These are phyloP conservation scores for Camponotus pennsylvanicus DNA, from an alignment of 1,140 invertebrate species.

Conservation along the genomic window DNA sequence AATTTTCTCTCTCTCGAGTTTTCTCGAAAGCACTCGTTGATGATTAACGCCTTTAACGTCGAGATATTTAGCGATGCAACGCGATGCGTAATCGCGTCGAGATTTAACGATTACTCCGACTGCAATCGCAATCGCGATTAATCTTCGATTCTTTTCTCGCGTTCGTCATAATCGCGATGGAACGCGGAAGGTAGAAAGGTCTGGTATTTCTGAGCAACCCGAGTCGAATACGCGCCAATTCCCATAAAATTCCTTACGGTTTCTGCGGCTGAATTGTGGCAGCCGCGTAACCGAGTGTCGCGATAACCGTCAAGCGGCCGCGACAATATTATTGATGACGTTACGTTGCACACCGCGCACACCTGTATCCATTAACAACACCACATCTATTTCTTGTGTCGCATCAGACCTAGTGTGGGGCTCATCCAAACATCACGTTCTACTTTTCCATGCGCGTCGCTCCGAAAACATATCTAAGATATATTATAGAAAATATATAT, in stretches of 20 bases:
- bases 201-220: slow-evolving; percentile 24
- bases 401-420: neutral
- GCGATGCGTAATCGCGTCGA: neutral
- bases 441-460: neutral
- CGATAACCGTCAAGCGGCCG: slow-evolving; percentile 52
- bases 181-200: slow-evolving; percentile 60
- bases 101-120: slow-evolving; percentile 16
- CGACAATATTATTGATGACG: slow-evolving; percentile 64
- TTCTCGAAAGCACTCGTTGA: neutral
- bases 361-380: slow-evolving; percentile 24
- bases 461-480: neutral
- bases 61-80: neutral
- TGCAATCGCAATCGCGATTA: neutral
- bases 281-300: slow-evolving; percentile 65
- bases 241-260: slow-evolving; percentile 83
- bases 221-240: slow-evolving; percentile 72
- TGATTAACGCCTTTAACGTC: neutral
- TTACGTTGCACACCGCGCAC: neutral
- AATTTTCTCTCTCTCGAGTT: neutral
- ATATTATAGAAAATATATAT: no score
- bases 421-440: neutral
- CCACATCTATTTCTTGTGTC: neutral
- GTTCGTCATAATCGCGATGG: slow-evolving; percentile 56
- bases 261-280: slow-evolving; percentile 78
- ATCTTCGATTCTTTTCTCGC: neutral